phyloP scores from a whole-genome alignment of 1,140 invertebrate genomes.

The Adoxophyes honmai region DNA sequence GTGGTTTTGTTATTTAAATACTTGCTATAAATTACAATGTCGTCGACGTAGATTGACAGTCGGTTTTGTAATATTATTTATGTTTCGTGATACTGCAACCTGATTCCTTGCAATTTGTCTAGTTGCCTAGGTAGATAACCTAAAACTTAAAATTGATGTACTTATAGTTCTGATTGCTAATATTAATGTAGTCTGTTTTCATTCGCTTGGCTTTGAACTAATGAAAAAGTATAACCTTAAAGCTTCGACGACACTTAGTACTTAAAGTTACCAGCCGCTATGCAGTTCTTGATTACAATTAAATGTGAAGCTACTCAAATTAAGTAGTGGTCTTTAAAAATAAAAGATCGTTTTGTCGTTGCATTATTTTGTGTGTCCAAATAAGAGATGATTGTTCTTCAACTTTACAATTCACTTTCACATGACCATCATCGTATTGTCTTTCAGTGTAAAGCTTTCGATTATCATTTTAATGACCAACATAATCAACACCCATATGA shows the following conservation, averaged over 20 bases:
- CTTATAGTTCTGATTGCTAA: no score
- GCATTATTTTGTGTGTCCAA: background rate
- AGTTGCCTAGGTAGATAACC: no score
- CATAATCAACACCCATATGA: slow-evolving; percentile 9
- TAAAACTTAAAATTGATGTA: no score
- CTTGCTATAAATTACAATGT: background rate
- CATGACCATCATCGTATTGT: background rate
- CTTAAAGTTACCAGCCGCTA: no score
- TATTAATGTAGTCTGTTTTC: no score
- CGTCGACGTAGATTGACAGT: background rate
- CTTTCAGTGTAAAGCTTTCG: background rate
- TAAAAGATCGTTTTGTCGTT: no score
- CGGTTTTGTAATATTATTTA: background rate
- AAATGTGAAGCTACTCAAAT: no score
- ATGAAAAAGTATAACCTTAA: no score
- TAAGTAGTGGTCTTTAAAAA: no score
- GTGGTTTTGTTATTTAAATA: slow-evolving; percentile 8
- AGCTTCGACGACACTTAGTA: no score
- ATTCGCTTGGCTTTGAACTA: no score
- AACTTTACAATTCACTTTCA: slow-evolving; percentile 1
- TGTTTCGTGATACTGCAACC: background rate
- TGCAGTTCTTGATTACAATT: no score
- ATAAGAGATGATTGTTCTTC: background rate
- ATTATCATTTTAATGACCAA: slow-evolving; percentile 11
- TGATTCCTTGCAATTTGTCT: background rate